phyloP scores from a whole-genome alignment of 2,888 invertebrate species.

The Himalopsyche kuldschensis region DNA sequence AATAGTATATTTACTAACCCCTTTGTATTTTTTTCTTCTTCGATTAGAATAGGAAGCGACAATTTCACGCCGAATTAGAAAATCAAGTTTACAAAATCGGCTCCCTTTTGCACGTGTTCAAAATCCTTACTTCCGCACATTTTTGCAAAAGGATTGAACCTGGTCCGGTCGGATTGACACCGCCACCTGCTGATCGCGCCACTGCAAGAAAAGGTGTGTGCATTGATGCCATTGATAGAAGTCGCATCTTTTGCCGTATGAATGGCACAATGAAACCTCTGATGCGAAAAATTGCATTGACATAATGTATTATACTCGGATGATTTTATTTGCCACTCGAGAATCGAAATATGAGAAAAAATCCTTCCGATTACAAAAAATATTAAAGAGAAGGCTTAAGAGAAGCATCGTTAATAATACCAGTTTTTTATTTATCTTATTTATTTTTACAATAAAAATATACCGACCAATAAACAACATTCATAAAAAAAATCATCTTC shows the following conservation, averaged over 20 bases:
- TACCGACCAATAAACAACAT: too few relatives aligned
- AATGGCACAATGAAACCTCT: not conserved
- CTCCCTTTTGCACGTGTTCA: constrained; percentile 31
- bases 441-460: too few relatives aligned
- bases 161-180: not conserved
- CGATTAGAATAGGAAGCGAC: constrained; percentile 28
- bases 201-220: not conserved
- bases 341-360: not conserved
- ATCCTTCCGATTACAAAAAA: too few relatives aligned
- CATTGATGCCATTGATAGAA: not conserved
- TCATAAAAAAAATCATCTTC: too few relatives aligned
- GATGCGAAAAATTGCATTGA: not conserved
- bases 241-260: not conserved
- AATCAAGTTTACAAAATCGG: constrained; percentile 9
- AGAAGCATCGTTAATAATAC: too few relatives aligned
- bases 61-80: constrained; percentile 28
- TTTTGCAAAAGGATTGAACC: constrained; percentile 7
- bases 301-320: not conserved
- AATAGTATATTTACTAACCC: not conserved
- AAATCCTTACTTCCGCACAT: constrained; percentile 36
- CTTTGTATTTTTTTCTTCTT: not conserved
- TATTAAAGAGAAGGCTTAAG: too few relatives aligned
- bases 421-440: too few relatives aligned
- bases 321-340: not conserved
- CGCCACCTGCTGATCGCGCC: constrained; percentile 13